Percentiles rank a stretch among this genome's conserved stretches.
Conservation (phyloP, 1,140 invertebrate genomes). For the Pollicipes pollicipes region DNA sequence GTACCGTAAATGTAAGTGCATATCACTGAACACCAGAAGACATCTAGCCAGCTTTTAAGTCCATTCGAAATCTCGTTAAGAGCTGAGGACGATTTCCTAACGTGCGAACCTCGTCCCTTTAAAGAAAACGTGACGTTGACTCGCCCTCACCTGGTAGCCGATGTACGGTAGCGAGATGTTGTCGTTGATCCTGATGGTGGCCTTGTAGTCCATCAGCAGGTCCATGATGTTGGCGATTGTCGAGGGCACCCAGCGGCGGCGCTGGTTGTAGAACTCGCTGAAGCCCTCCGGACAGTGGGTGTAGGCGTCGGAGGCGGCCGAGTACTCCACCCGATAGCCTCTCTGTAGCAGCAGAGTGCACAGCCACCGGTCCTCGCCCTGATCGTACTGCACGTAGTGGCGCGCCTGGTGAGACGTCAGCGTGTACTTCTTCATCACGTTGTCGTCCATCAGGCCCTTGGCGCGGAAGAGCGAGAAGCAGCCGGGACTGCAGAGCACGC, state of each 20-base stretch:
- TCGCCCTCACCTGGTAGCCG: conserved; percentile 64
- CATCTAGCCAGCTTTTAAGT: neutral
- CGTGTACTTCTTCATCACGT: conserved; percentile 95
- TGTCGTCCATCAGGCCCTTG: conserved; percentile 95
- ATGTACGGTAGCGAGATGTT: conserved; percentile 93
- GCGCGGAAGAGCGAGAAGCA: conserved; percentile 96
- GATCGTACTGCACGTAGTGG: conserved; percentile 98
- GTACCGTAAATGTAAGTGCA: too few relatives aligned
- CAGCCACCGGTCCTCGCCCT: conserved; percentile 87
- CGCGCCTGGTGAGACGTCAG: conserved; percentile 78
- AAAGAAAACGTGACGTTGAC: too few relatives aligned
- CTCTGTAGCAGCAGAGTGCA: conserved; percentile 84
- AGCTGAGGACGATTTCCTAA: too few relatives aligned
- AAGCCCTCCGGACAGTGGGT: conserved; percentile 90
- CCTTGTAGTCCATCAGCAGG: conserved; percentile 71
- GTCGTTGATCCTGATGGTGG: conserved; percentile 87
- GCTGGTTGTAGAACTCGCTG: conserved; percentile 92
- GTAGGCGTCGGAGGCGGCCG: conserved; percentile 91
- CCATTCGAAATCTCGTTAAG: too few relatives aligned
- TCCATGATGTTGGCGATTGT: conserved; percentile 97
- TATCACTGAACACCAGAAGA: too few relatives aligned
- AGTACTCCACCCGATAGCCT: conserved; percentile 95
- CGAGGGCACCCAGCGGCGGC: conserved; percentile 88
- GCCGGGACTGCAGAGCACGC: conserved; percentile 93
- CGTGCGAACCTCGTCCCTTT: too few relatives aligned